These are phyloP conservation scores for Hippopotamus amphibius DNA, from an alignment of 2,113 vertebrate genomes.

Conservation along the genomic window DNA sequence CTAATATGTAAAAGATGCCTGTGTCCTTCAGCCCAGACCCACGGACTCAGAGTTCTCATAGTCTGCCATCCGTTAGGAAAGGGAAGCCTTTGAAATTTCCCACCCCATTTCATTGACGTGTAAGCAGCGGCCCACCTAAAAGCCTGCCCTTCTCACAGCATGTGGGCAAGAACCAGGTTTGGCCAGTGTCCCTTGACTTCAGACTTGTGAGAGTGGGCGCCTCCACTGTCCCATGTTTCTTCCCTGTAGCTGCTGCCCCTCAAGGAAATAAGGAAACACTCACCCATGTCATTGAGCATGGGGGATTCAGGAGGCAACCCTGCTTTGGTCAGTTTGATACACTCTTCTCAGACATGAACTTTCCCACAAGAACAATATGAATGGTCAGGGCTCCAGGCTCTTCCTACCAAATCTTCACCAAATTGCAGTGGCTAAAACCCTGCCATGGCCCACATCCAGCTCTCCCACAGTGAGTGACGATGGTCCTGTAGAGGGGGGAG, in stretches of 20 bases:
- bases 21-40: not conserved
- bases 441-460: not conserved
- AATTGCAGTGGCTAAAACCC: not conserved
- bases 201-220: fast-evolving
- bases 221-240: not conserved
- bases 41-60: not conserved
- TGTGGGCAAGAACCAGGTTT: too few relatives aligned
- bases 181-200: not conserved
- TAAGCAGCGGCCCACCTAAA: too few relatives aligned
- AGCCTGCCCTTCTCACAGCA: not conserved
- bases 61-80: not conserved
- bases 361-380: not conserved
- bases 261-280: not conserved
- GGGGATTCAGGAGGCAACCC: not conserved
- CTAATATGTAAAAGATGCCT: not conserved
- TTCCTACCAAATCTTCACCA: not conserved
- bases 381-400: not conserved
- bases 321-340: not conserved
- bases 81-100: not conserved
- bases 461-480: not conserved
- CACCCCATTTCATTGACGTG: not conserved
- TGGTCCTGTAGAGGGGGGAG: not conserved
- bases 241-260: too few relatives aligned
- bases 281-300: fast-evolving
- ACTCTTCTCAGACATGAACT: not conserved